Evolutionary conservation across 1,140 invertebrate species (phyloP).

Genomic region (Diprion similis): DNA sequence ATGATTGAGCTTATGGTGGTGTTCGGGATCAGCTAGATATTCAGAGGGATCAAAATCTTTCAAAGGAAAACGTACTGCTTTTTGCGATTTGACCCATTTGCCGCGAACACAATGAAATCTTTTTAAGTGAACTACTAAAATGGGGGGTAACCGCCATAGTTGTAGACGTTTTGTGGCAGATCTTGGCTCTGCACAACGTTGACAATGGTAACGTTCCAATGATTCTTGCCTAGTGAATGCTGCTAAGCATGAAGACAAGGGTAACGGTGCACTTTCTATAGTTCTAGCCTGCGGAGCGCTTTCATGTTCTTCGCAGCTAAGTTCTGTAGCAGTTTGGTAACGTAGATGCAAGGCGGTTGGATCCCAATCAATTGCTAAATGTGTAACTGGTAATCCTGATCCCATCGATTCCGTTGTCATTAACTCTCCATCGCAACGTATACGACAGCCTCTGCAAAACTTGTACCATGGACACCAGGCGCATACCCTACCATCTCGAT

Average conservation of each 20-base stretch:
- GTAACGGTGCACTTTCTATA: conserved; percentile 64
- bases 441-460: conserved; percentile 84
- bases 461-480: conserved; percentile 84
- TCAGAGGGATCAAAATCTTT: conserved; percentile 83
- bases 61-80: conserved; percentile 88
- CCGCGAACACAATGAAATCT: conserved; percentile 88
- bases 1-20: conserved; percentile 79
- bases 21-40: conserved; percentile 68
- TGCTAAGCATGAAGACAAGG: conserved; percentile 68
- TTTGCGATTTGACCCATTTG: conserved; percentile 93
- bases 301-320: conserved; percentile 51
- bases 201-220: conserved; percentile 85
- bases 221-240: conserved; percentile 88
- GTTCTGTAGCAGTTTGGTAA: conserved; percentile 74
- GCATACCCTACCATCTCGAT: conserved; percentile 73
- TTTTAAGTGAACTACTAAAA: conserved; percentile 88
- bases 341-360: conserved; percentile 87
- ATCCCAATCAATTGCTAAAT: conserved; percentile 87
- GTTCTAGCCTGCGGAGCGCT: conserved; percentile 63
- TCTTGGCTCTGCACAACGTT: conserved; percentile 80
- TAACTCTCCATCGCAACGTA: conserved; percentile 71
- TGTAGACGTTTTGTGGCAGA: conserved; percentile 88
- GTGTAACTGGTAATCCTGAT: conserved; percentile 38
- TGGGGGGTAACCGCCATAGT: conserved; percentile 87
- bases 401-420: conserved; percentile 35